Base-by-base conservation (phyloP, 2,797 vertebrate species). In the Ctenopoma multispine region DNA sequence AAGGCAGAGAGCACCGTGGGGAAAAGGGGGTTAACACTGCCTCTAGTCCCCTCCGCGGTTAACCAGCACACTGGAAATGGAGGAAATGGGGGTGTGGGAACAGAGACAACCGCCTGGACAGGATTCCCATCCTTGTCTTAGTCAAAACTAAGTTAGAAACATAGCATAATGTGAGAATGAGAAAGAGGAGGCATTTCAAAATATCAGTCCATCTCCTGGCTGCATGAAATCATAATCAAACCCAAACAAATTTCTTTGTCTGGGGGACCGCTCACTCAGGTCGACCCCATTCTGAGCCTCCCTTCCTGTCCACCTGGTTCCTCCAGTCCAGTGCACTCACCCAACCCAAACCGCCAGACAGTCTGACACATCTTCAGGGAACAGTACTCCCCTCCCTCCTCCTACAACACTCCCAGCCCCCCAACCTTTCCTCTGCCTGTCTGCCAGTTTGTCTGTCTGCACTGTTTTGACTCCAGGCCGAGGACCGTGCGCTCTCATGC, bases 81-180 rank as follows among this genome's bases (percentile, higher is more conserved):
- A 90, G 85, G 87, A 91, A 88, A 75, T 82, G 89, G 80, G 88
- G 77, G 80, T 88, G 92, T 88, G 92, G 87, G 92, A 91, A 88
- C 70, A 23, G 48, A 85, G 81, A 86, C 57, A 34, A 77, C 72
- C 18, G 59, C 53, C 56, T 78, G 64, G 81, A 85, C 80, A 82
- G 73, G 67, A 56, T 86, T 84, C 81, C 85, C 75, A 63, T 69
- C 72, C 54, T 47, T 31, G 62, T 81, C 69, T 47, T 27, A 73
- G 75, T 79, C 62, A 58, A 76, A 84, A 81, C 62, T 46, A n/a
- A n/a, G n/a, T n/a, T n/a, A n/a, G n/a, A n/a, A n/a, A 8, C 7
- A 31, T 8, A 7, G 7, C 31, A 31, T 63, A 69, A 71, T 29
- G 53, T 34, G 47, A 78, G 57, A 41, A 65, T 64, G 55, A 63